phyloP scores from a whole-genome alignment of 2,797 vertebrate species.

The Alectoris magna region DNA sequence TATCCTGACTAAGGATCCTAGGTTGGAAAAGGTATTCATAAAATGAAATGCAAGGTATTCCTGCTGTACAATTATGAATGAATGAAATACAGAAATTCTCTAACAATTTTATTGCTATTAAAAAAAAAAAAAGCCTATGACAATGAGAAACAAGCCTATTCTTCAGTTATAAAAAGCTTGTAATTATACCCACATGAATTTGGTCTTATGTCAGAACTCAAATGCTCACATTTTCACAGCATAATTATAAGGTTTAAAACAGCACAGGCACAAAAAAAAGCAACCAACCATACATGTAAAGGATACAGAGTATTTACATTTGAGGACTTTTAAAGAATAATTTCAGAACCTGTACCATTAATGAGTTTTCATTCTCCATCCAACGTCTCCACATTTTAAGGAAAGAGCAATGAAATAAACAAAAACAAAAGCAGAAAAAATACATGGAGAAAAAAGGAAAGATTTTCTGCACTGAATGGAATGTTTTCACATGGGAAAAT shows the following conservation, averaged over 20 bases:
- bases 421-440: neutral
- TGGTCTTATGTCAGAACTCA: neutral
- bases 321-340: neutral
- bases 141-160: neutral
- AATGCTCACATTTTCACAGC: neutral
- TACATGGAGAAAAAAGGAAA: slow-evolving; percentile 21
- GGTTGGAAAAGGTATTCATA: neutral
- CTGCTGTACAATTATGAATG: neutral
- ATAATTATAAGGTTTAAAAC: neutral
- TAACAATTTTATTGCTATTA: neutral
- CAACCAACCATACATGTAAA: neutral
- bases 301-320: neutral
- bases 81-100: neutral
- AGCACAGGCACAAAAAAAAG: neutral
- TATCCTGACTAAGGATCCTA: neutral
- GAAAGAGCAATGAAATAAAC: neutral
- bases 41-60: neutral
- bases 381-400: neutral
- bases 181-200: neutral
- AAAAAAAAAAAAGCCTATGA: neutral
- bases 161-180: neutral
- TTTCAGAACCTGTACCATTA: neutral
- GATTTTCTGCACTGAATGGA: neutral
- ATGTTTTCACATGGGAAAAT: neutral
- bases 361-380: neutral